Evolutionary conservation across 1,140 invertebrate genomes (phyloP).

Genomic region (Contarinia nasturtii): DNA sequence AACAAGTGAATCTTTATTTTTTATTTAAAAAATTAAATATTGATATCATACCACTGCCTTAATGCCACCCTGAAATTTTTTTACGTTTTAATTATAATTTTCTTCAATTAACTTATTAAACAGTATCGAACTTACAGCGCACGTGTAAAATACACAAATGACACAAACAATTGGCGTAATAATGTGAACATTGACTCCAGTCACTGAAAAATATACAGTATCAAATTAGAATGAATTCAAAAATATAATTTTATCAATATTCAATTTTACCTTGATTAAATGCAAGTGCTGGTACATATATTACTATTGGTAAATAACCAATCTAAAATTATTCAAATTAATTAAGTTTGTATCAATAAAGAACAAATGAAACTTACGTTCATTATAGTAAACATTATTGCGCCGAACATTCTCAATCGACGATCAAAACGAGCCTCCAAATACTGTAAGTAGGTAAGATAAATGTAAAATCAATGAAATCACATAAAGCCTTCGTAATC

Average conservation of each 20-base stretch:
- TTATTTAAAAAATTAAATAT: conserved; percentile 13
- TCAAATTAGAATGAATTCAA: conserved; percentile 6
- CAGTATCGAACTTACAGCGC: conserved; percentile 44
- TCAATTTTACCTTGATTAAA: conserved; percentile 43
- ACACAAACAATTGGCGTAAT: conserved; percentile 65
- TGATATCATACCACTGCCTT: conserved; percentile 1
- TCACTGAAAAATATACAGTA: conserved; percentile 45
- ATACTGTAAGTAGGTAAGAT: conserved; percentile 41
- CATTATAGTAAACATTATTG: conserved; percentile 26
- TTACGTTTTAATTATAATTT: too few relatives aligned
- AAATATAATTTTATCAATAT: background rate
- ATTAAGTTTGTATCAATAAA: background rate
- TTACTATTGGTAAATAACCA: conserved; percentile 57
- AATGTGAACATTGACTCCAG: conserved; percentile 62
- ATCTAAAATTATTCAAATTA: conserved; percentile 8
- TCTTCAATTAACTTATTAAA: too few relatives aligned
- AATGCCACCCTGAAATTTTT: too few relatives aligned
- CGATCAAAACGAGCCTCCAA: conserved; percentile 47
- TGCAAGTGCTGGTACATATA: conserved; percentile 66
- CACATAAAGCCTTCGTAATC: background rate
- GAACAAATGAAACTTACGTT: conserved; percentile 12
- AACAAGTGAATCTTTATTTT: background rate
- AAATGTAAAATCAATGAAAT: conserved; percentile 1
- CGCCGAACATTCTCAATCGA: conserved; percentile 39
- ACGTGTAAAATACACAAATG: conserved; percentile 82